These are phyloP conservation scores for Drosophila subsilvestris DNA, from an alignment of 2,888 invertebrate species.

Conservation along the genomic window DNA sequence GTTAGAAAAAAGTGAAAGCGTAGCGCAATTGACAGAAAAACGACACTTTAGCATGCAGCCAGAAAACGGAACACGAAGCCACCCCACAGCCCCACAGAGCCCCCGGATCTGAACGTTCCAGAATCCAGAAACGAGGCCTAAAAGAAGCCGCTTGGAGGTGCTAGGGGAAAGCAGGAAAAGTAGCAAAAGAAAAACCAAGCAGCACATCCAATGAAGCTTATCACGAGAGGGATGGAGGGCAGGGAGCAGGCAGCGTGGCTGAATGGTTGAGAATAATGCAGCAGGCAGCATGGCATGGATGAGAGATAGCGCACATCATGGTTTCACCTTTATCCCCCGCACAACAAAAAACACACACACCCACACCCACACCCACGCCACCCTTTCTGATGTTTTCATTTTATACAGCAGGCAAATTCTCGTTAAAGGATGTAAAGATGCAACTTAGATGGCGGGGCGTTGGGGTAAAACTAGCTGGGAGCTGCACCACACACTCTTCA, in stretches of 20 bases:
- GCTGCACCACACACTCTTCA: slow-evolving; percentile 1
- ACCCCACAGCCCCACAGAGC: no score
- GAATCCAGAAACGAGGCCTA: slow-evolving; percentile 12
- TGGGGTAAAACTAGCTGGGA: slow-evolving; percentile 4
- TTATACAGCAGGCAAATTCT: slow-evolving; percentile 13
- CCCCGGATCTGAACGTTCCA: not conserved
- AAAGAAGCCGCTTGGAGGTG: not conserved
- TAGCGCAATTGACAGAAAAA: slow-evolving; percentile 41
- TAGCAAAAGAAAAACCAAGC: not conserved
- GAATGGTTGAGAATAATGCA: not conserved
- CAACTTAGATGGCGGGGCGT: slow-evolving; percentile 4
- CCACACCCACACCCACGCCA: slow-evolving; percentile 9
- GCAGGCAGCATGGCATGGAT: not conserved
- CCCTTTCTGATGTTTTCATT: slow-evolving; percentile 16
- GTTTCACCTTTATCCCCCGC: slow-evolving; percentile 29
- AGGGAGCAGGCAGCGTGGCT: not conserved
- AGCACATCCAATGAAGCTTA: slow-evolving; percentile 18
- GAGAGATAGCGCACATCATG: slow-evolving; percentile 45
- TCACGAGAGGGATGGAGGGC: slow-evolving; percentile 16
- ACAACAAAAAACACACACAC: no score
- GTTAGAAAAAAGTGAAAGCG: slow-evolving; percentile 54
- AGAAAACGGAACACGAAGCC: not conserved
- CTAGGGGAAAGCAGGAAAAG: slow-evolving; percentile 8
- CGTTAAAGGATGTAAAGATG: slow-evolving; percentile 19
- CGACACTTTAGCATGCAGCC: slow-evolving; percentile 47